phyloP scores from a whole-genome alignment of 2,888 invertebrate species.

The Cheilosia pagana region DNA sequence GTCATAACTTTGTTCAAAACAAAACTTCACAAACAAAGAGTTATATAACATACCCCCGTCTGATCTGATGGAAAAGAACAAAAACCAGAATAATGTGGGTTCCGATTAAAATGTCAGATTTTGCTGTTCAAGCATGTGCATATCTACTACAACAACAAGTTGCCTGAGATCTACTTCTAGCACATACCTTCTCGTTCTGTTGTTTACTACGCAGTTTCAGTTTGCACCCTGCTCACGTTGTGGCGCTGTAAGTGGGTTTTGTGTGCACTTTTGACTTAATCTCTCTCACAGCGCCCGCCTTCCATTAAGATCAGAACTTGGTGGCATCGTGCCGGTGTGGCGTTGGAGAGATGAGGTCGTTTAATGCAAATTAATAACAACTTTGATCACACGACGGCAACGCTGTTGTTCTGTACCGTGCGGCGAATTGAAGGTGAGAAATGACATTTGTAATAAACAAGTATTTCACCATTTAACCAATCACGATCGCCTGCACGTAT shows the following conservation, averaged over 20 bases:
- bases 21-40: conserved; percentile 46
- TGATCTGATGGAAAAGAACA: conserved; percentile 15
- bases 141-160: neutral
- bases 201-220: conserved; percentile 17
- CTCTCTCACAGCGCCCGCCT: conserved; percentile 7
- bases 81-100: conserved; percentile 18
- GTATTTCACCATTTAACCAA: neutral
- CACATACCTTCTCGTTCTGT: neutral
- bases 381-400: neutral
- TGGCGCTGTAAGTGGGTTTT: conserved; percentile 10
- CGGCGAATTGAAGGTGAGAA: conserved; percentile 3
- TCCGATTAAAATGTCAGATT: conserved; percentile 17
- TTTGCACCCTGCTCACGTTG: conserved; percentile 30
- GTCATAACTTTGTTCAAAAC: conserved; percentile 51
- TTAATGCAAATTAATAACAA: conserved; percentile 11
- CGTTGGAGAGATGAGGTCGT: conserved; percentile 31
- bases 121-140: neutral
- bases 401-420: neutral
- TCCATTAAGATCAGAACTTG: neutral
- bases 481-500: too few species aligned
- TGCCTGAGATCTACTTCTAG: neutral
- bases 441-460: conserved; percentile 7
- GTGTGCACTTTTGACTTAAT: conserved; percentile 17
- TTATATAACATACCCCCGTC: conserved; percentile 32
- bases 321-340: neutral